Conservation (phyloP, 2,797 vertebrate species). For the Poeciliopsis presidionis region DNA sequence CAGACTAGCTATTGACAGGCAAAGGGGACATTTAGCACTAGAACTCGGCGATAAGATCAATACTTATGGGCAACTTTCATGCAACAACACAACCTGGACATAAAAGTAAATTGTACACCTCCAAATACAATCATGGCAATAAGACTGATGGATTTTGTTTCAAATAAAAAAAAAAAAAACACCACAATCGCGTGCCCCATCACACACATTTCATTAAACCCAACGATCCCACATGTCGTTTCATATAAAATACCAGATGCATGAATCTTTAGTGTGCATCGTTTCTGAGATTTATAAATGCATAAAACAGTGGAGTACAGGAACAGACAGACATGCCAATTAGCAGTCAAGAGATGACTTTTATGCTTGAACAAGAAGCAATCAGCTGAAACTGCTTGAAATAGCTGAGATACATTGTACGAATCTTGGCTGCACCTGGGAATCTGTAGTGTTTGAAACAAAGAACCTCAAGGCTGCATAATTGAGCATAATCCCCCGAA, state of each 20-base stretch:
- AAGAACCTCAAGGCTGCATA: constrained; percentile 64
- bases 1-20: background rate
- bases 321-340: constrained; percentile 54
- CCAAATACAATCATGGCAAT: background rate
- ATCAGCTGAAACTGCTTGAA: constrained; percentile 68
- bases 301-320: constrained; percentile 30
- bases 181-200: background rate
- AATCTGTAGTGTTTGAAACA: constrained; percentile 66
- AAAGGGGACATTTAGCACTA: background rate
- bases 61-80: background rate
- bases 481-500: constrained; percentile 66
- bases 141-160: background rate
- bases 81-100: background rate
- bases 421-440: constrained; percentile 71
- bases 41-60: background rate
- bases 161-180: background rate
- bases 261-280: constrained; percentile 28
- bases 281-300: constrained; percentile 47
- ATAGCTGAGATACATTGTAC: constrained; percentile 61
- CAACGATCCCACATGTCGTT: constrained; percentile 9
- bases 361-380: constrained; percentile 71
- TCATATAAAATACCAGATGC: constrained; percentile 12
- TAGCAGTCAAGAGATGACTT: constrained; percentile 62
- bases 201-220: constrained; percentile 13
- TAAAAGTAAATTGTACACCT: background rate